phyloP scores from a whole-genome alignment of 92 coral and sea anemone genomes.

The Porites divaricata region DNA sequence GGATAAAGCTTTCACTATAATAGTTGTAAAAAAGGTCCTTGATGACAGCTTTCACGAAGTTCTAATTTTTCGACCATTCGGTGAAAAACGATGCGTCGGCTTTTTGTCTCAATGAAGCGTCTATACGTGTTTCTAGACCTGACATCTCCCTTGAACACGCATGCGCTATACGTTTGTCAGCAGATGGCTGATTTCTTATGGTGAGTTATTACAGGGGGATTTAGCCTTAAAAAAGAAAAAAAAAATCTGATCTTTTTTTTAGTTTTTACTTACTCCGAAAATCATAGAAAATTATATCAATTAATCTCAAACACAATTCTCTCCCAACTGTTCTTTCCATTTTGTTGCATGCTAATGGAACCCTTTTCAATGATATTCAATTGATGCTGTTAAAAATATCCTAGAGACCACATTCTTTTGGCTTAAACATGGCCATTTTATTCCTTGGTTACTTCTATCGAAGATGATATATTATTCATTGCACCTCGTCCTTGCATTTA shows the following conservation, averaged over 20 bases:
- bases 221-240: not conserved
- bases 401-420: slow-evolving; percentile 19
- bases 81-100: not conserved
- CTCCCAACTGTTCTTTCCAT: not conserved
- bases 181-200: slow-evolving; percentile 4
- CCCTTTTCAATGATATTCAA: slow-evolving; percentile 11
- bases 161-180: slow-evolving; percentile 12
- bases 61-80: not conserved
- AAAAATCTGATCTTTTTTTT: no score
- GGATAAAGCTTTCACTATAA: not conserved
- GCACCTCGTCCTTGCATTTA: not conserved
- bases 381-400: slow-evolving; percentile 6
- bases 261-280: no score
- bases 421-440: not conserved
- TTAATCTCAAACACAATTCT: not conserved
- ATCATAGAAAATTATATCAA: not conserved
- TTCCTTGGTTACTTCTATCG: not conserved
- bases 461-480: not conserved
- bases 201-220: not conserved
- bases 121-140: not conserved
- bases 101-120: not conserved
- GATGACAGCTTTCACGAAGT: not conserved
- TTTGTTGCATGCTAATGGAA: not conserved
- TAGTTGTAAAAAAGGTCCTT: not conserved
- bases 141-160: not conserved